Percentiles rank a stretch among this genome's conserved stretches.
phyloP scores from a whole-genome alignment of 1,140 invertebrate genomes.

The Drosophila pectinifera region DNA sequence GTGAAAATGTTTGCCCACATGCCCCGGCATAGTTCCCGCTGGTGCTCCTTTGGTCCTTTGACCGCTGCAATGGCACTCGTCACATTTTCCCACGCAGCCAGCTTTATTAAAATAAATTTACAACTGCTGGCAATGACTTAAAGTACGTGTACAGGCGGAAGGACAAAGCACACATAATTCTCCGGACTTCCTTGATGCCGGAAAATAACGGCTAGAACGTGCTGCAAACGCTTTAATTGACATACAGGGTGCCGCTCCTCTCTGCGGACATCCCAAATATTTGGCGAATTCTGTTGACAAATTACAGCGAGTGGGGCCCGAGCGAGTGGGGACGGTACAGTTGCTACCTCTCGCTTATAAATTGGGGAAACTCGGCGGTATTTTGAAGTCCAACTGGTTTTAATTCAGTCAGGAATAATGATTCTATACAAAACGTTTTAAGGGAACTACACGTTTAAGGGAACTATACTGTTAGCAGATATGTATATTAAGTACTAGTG shows the following conservation, averaged over 20 bases:
- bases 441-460: too few species aligned
- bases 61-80: constrained; percentile 31
- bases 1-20: constrained; percentile 60
- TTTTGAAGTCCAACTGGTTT: too few species aligned
- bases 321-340: neutral
- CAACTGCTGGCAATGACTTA: constrained; percentile 61
- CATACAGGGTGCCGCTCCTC: constrained; percentile 51
- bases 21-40: constrained; percentile 20
- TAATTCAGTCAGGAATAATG: too few species aligned
- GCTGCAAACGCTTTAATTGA: constrained; percentile 64
- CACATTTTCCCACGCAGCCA: constrained; percentile 55
- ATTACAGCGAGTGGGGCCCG: constrained; percentile 14
- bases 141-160: constrained; percentile 51
- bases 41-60: constrained; percentile 17
- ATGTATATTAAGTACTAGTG: too few species aligned
- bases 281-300: constrained; percentile 57
- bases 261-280: constrained; percentile 32
- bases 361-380: neutral
- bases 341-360: constrained; percentile 6
- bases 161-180: constrained; percentile 45
- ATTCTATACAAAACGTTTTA: too few species aligned
- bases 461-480: too few species aligned
- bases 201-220: constrained; percentile 65
- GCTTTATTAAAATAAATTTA: constrained; percentile 69
- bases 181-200: constrained; percentile 12